Evolutionary conservation across 2,113 vertebrate genomes (phyloP).

Genomic region (Sardina pilchardus): DNA sequence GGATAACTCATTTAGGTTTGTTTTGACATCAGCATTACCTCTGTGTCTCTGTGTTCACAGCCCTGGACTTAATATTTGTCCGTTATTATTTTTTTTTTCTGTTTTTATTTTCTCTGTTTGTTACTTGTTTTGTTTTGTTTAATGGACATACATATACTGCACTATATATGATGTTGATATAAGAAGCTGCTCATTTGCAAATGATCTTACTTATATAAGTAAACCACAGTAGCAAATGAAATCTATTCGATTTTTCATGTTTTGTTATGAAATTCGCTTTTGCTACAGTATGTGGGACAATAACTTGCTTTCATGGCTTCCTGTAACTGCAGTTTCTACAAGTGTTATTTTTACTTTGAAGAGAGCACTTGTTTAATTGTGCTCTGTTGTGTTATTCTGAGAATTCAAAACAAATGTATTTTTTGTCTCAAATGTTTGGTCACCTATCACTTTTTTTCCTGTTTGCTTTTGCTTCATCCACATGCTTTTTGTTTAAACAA

Average conservation of each 20-base stretch:
- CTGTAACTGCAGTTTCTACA: slow-evolving; percentile 26
- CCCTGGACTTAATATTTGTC: slow-evolving; percentile 67
- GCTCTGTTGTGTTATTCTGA: slow-evolving; percentile 18
- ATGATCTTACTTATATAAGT: slow-evolving; percentile 72
- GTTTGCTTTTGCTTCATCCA: not conserved
- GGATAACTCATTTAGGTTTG: slow-evolving; percentile 80
- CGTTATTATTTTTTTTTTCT: slow-evolving; percentile 85
- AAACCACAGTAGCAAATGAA: slow-evolving; percentile 50
- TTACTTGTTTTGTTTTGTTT: slow-evolving; percentile 85
- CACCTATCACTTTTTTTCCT: not conserved
- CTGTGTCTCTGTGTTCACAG: slow-evolving; percentile 84
- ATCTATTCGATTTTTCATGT: slow-evolving; percentile 6
- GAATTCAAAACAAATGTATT: not conserved
- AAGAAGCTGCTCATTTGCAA: slow-evolving; percentile 87
- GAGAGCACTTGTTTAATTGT: slow-evolving; percentile 33
- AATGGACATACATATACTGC: slow-evolving; percentile 74
- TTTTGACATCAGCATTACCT: slow-evolving; percentile 89
- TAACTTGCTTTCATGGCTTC: slow-evolving; percentile 20
- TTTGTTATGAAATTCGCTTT: slow-evolving; percentile 9
- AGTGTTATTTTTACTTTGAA: slow-evolving; percentile 8
- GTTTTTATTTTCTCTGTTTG: slow-evolving; percentile 82
- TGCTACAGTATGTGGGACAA: slow-evolving; percentile 28
- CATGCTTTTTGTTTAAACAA: not conserved
- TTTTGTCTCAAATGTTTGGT: slow-evolving; percentile 22
- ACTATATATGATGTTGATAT: slow-evolving; percentile 83